These are phyloP conservation scores for Lasius fuliginosus DNA, from an alignment of 2,888 invertebrate genomes.

Conservation along the genomic window DNA sequence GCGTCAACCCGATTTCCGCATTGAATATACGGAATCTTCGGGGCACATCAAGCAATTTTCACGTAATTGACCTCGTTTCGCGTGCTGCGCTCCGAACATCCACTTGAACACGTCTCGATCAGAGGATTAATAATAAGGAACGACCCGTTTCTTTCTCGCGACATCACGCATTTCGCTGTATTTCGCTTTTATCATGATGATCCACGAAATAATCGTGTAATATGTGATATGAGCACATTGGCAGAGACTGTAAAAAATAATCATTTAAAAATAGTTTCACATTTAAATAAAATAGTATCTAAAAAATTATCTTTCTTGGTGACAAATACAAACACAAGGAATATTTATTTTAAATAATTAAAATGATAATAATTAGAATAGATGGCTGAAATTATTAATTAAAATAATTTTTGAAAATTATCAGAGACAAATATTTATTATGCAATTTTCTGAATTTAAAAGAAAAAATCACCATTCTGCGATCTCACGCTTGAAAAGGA, in stretches of 20 bases:
- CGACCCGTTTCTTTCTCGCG: slow-evolving; percentile 48
- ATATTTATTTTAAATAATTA: not conserved
- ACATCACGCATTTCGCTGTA: slow-evolving; percentile 20
- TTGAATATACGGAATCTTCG: slow-evolving; percentile 73
- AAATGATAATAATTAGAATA: not conserved
- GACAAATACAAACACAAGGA: not conserved
- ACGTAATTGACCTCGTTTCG: slow-evolving; percentile 77
- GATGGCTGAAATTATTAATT: not conserved
- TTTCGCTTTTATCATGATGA: slow-evolving; percentile 39
- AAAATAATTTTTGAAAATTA: not conserved
- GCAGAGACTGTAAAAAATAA: not conserved
- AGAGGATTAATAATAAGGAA: slow-evolving; percentile 75
- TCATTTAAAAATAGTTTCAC: not conserved
- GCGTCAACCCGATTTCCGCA: slow-evolving; percentile 79
- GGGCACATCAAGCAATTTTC: slow-evolving; percentile 63
- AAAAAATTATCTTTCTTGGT: not conserved
- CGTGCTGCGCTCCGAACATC: slow-evolving; percentile 57
- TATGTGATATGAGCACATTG: not conserved
- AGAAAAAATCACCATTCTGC: not conserved
- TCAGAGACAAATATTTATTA: not conserved
- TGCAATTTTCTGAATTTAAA: not conserved
- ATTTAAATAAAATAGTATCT: not conserved
- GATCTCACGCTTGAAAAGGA: not conserved
- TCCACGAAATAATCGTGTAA: slow-evolving; percentile 22
- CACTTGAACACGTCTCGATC: slow-evolving; percentile 76